phyloP scores from a whole-genome alignment of 2,888 invertebrate species.

The Harpalus rufipes region DNA sequence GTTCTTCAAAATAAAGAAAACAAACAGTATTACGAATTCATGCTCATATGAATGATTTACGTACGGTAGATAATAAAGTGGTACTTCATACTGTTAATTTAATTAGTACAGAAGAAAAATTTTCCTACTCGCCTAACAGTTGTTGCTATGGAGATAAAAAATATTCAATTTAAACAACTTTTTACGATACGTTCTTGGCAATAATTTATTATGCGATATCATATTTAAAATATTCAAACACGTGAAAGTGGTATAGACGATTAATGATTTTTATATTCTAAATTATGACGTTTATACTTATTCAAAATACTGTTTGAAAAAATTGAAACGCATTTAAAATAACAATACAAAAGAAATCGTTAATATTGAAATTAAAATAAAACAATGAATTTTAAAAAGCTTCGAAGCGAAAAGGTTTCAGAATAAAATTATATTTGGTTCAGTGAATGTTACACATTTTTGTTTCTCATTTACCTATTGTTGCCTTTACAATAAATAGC shows the following conservation, averaged over 20 bases:
- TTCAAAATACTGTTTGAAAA: background rate
- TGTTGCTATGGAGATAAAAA: conserved; percentile 33
- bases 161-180: background rate
- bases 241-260: too few relatives aligned
- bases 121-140: background rate
- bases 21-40: background rate
- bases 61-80: background rate
- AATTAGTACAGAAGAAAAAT: conserved; percentile 12
- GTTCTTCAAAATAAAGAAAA: background rate
- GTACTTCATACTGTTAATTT: conserved; percentile 16
- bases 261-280: too few relatives aligned
- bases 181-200: background rate
- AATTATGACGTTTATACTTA: too few relatives aligned
- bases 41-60: background rate
- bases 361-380: conserved; percentile 32
- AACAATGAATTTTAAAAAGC: conserved; percentile 29
- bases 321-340: background rate
- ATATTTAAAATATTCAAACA: too few relatives aligned
- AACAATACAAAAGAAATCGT: conserved; percentile 18
- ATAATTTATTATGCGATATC: background rate
- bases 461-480: background rate
- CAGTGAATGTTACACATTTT: conserved; percentile 12
- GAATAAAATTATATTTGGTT: conserved; percentile 29
- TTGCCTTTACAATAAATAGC: background rate
- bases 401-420: conserved; percentile 21